A percentile compares a stretch with the other conserved stretches of the same genome.
Evolutionary conservation across 2,113 vertebrate genomes (phyloP).

Genomic region (Thinocorus orbignyianus): DNA sequence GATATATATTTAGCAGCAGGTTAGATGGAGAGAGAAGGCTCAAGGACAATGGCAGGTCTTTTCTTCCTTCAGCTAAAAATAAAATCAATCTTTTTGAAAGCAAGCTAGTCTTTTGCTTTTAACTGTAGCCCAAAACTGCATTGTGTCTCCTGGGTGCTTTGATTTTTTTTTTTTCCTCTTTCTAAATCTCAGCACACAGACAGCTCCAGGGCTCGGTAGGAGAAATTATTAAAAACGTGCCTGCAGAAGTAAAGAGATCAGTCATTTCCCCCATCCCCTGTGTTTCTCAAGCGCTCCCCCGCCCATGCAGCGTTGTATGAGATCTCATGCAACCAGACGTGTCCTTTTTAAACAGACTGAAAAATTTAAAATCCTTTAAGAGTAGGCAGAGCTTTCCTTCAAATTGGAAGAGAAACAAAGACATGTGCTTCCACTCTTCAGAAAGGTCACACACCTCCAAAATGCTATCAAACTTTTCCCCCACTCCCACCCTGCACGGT

Average conservation of each 20-base stretch:
- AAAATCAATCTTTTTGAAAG: constrained; percentile 46
- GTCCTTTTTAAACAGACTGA: constrained; percentile 12
- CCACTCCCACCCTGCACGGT: too few relatives aligned
- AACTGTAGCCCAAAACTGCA: constrained; percentile 56
- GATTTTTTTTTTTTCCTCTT: constrained; percentile 28
- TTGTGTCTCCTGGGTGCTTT: constrained; percentile 56
- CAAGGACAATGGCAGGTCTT: constrained; percentile 60
- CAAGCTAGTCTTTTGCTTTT: constrained; percentile 44
- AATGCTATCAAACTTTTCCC: background rate
- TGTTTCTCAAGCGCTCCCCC: background rate
- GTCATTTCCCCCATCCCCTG: constrained; percentile 13
- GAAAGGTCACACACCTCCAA: constrained; percentile 22
- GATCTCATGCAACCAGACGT: constrained; percentile 25
- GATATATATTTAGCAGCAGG: constrained; percentile 59
- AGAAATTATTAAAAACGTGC: constrained; percentile 64
- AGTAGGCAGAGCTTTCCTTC: background rate
- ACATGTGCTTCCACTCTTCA: background rate
- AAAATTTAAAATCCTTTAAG: constrained; percentile 8
- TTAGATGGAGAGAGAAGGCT: constrained; percentile 48
- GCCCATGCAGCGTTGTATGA: background rate
- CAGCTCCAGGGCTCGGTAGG: constrained; percentile 52
- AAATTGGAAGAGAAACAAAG: background rate
- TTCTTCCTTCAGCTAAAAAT: constrained; percentile 47
- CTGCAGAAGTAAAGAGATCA: constrained; percentile 60
- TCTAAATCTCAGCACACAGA: constrained; percentile 46